phyloP scores from a whole-genome alignment of 2,888 invertebrate genomes.

The Epistrophe eligans region DNA sequence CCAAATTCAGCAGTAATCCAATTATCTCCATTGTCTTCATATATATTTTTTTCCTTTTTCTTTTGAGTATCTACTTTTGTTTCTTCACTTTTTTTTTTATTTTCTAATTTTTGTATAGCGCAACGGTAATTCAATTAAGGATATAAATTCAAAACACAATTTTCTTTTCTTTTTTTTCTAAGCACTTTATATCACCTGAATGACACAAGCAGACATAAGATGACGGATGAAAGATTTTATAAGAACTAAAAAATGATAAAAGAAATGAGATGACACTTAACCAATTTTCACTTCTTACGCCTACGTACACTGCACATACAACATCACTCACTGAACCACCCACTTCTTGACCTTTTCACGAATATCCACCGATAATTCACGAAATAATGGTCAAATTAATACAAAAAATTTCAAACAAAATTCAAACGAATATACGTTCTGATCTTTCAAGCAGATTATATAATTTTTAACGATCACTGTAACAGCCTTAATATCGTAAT shows the following conservation, averaged over 20 bases:
- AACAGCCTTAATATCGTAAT: no score
- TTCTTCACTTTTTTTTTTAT: constrained; percentile 33
- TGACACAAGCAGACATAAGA: constrained; percentile 15
- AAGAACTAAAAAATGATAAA: not conserved
- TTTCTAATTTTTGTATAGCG: constrained; percentile 19
- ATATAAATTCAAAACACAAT: constrained; percentile 45
- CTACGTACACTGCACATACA: not conserved
- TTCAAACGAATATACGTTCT: not conserved
- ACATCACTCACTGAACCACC: constrained; percentile 15
- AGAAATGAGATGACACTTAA: not conserved
- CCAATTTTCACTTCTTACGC: not conserved
- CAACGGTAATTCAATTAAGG: constrained; percentile 65
- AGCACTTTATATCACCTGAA: constrained; percentile 10
- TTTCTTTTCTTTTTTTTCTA: constrained; percentile 11
- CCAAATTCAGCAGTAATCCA: constrained; percentile 83
- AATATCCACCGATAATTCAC: not conserved
- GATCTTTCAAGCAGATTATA: not conserved
- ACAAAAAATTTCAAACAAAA: not conserved
- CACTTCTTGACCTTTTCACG: constrained; percentile 26
- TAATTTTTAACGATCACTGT: not conserved
- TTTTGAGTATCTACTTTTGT: constrained; percentile 23
- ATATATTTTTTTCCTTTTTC: constrained; percentile 35
- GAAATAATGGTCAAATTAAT: not conserved
- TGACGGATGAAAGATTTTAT: constrained; percentile 23
- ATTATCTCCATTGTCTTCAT: constrained; percentile 80